Conservation (phyloP, 2,888 invertebrate species). For the Carabus problematicus region DNA sequence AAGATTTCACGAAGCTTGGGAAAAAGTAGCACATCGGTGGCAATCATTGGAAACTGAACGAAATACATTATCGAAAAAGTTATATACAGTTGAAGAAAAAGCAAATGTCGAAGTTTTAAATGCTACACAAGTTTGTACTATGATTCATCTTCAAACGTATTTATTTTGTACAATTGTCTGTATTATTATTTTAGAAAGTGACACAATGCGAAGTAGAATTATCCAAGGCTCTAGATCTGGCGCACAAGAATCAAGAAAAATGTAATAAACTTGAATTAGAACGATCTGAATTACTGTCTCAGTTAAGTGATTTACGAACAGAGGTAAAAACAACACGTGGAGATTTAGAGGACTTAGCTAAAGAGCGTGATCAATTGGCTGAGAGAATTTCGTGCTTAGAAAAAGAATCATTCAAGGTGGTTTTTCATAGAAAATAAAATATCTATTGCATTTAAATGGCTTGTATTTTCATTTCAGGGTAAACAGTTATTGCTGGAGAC, state of each 20-base stretch:
- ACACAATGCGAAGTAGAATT: slow-evolving; percentile 74
- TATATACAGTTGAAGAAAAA: slow-evolving; percentile 39
- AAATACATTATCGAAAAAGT: slow-evolving; percentile 44
- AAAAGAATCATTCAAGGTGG: slow-evolving; percentile 66
- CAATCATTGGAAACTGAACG: slow-evolving; percentile 54
- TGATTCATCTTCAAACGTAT: not conserved
- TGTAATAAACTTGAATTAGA: slow-evolving; percentile 64
- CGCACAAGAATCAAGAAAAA: slow-evolving; percentile 73
- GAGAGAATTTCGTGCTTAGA: slow-evolving; percentile 69
- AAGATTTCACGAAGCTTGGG: slow-evolving; percentile 71
- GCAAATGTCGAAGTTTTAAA: slow-evolving; percentile 52
- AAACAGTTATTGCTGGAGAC: slow-evolving; percentile 53
- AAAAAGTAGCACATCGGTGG: slow-evolving; percentile 58
- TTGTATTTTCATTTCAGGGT: slow-evolving; percentile 50
- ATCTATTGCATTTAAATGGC: not conserved
- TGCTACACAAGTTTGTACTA: slow-evolving; percentile 51
- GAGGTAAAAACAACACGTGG: slow-evolving; percentile 56
- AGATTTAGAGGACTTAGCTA: slow-evolving; percentile 48
- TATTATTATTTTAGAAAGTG: slow-evolving; percentile 57
- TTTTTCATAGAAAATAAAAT: slow-evolving; percentile 1
- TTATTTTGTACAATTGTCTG: slow-evolving; percentile 38
- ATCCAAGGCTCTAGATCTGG: slow-evolving; percentile 73
- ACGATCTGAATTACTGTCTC: slow-evolving; percentile 53
- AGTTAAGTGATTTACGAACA: slow-evolving; percentile 54
- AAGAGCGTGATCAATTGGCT: slow-evolving; percentile 64